Base-by-base conservation (phyloP, 1,140 invertebrate genomes). In the Danaus melanippus region DNA sequence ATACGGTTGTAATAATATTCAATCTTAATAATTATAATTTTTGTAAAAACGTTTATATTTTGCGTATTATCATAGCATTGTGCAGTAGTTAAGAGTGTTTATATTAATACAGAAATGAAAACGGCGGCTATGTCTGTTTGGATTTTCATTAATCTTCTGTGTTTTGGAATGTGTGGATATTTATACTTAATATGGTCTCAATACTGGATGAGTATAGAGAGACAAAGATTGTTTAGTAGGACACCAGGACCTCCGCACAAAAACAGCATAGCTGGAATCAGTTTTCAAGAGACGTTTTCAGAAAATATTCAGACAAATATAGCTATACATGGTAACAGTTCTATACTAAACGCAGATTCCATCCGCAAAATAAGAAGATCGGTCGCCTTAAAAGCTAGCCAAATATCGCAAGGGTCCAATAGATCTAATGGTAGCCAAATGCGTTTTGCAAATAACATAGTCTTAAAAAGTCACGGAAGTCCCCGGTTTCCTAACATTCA, bases 81-180 rank as follows among this genome's bases (percentile, higher is more conserved):
- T 32, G 7, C 21, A 32, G 7, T 32, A 32, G 2, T 32, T 32
- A 32, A 32, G 2, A 32, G n/a, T n/a, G 21, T 12, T 17, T 50
- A 40, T 10, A 46, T 43, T 15, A 8, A 50, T 10, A 12, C 39
- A 59, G 57, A 61, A 21, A 92, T 92, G 91, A 89, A 90, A 71
- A 88, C 90, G 11, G 84, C 92, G 0, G 91, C 90, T 0, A 88
- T 92, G 58, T 90, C 90, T 15, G 90, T 92, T 50, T 92, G 91
- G 90, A 88, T 92, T 60, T 93, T 93, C 66, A 90, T 93, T 55
- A 92, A 92, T 76, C 80, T 93, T 32, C 83, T 92, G 12, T 89
- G 92, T 69, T 90, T 92, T 64, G 92, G 91, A 10, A 92, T 92
- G 89, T 90, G 91, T 61, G 90, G 91, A 40, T 93, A 93, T 73